Evolutionary conservation across 2,888 invertebrate genomes (phyloP).

Genomic region (Smittia aterrima): DNA sequence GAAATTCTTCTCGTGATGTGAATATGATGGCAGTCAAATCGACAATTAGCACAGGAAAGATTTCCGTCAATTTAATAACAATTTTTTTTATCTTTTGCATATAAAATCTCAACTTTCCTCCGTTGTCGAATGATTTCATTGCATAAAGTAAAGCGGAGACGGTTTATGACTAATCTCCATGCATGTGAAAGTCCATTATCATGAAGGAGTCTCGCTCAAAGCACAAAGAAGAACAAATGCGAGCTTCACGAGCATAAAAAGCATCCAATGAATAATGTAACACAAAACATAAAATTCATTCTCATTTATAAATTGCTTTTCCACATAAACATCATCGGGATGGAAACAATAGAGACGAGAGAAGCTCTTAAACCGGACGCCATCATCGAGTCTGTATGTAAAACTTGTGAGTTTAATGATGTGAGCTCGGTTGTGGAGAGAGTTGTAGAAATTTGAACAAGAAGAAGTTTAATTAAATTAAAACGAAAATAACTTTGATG

Average conservation of each 20-base stretch:
- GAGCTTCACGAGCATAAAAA: background rate
- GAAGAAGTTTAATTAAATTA: background rate
- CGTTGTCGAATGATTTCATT: no score
- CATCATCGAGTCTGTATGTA: constrained; percentile 15
- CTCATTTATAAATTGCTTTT: constrained; percentile 36
- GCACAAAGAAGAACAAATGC: background rate
- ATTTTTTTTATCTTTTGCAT: background rate
- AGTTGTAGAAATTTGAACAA: background rate
- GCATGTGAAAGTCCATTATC: constrained; percentile 6
- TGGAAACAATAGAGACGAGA: constrained; percentile 12
- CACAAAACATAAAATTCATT: background rate
- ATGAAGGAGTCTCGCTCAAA: background rate
- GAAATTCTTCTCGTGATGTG: background rate
- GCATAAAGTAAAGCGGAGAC: background rate
- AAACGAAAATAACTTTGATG: background rate
- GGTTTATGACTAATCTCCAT: constrained; percentile 3
- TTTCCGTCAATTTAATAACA: background rate
- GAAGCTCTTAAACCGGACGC: constrained; percentile 30
- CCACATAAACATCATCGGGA: constrained; percentile 25
- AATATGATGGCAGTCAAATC: background rate
- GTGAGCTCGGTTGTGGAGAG: background rate
- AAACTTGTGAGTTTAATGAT: background rate
- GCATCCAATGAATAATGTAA: constrained; percentile 20
- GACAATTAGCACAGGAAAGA: background rate
- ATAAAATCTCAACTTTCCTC: no score